Conservation (phyloP, 2,113 vertebrate species). For the Lontra canadensis region DNA sequence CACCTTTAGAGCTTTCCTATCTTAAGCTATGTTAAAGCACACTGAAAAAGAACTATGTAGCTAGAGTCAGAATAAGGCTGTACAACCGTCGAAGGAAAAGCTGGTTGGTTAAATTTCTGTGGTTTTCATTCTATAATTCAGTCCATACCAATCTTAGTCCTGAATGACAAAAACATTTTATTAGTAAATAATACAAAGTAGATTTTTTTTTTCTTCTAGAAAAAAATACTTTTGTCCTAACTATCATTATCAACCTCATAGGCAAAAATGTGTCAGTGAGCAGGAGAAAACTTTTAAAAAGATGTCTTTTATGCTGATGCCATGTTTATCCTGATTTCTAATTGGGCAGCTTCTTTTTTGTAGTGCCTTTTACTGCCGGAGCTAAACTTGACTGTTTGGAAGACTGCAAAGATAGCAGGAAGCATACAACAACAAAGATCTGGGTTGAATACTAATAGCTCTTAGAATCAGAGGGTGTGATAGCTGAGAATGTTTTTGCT, state of each 20-base stretch:
- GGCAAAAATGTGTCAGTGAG: neutral
- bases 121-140: neutral
- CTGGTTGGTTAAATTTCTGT: neutral
- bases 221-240: neutral
- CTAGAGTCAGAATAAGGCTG: neutral
- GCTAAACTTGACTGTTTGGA: neutral
- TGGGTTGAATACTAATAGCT: no score
- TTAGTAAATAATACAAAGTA: neutral
- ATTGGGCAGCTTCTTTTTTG: neutral
- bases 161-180: neutral
- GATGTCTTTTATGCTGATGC: neutral
- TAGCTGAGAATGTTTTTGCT: neutral
- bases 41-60: neutral
- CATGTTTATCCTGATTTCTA: neutral
- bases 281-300: neutral
- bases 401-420: neutral
- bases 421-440: neutral
- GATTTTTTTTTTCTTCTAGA: neutral
- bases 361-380: neutral
- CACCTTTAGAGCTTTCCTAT: neutral
- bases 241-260: neutral
- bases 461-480: neutral
- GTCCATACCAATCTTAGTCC: neutral
- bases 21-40: neutral
- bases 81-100: neutral